Evolutionary conservation across 2,113 vertebrate genomes (phyloP).

Genomic region (Ondatra zibethicus): DNA sequence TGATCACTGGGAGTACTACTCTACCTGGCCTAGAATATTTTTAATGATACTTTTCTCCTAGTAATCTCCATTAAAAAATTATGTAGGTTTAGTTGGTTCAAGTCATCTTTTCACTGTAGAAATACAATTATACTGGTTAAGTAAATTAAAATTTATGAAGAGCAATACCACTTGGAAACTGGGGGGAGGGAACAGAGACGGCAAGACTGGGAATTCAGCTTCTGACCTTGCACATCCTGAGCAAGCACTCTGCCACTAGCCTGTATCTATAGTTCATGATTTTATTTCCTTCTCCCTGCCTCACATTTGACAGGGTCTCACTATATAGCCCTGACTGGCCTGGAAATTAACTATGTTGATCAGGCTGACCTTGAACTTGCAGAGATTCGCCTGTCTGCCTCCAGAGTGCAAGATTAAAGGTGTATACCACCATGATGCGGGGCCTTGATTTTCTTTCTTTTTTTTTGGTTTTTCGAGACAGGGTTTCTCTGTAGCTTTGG

Average conservation of each 20-base stretch:
- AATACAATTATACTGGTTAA: not conserved
- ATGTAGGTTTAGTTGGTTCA: not conserved
- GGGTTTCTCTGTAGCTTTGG: no score
- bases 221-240: not conserved
- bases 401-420: not conserved
- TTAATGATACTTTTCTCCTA: not conserved
- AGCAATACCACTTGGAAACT: not conserved
- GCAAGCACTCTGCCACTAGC: not conserved
- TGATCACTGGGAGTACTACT: not conserved
- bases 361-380: not conserved
- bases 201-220: not conserved
- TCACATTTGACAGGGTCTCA: not conserved
- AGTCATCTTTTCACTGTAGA: not conserved
- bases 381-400: not conserved
- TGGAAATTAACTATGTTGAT: not conserved
- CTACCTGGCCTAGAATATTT: not conserved
- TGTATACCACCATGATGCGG: not conserved
- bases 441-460: no score
- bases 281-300: not conserved
- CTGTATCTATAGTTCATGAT: not conserved
- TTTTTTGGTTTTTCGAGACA: no score
- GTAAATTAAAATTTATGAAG: not conserved
- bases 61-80: not conserved
- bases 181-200: not conserved
- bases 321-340: not conserved